Base-by-base conservation (phyloP, 1,140 invertebrate genomes). In the Elymnias hypermnestra region DNA sequence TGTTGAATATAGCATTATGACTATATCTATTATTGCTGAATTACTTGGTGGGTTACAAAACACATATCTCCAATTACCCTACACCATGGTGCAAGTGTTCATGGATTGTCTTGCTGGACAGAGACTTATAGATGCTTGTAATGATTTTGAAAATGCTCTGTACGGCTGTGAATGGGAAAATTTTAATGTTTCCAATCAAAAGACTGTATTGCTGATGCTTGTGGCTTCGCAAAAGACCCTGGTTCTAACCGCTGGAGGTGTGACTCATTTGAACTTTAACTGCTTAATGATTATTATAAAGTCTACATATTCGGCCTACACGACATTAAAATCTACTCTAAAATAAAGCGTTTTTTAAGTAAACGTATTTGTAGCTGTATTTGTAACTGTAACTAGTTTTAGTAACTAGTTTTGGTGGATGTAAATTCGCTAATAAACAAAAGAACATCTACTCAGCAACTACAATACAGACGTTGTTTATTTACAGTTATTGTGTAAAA, bases 121-220 rank as follows among this genome's bases (percentile, higher is more conserved):
- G 55, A 58, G 60, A 4, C 37, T 81, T 2, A 62, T 66, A 12
- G 70, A 76, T 26, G 66, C 73, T 0, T 63, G 63, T 38, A 5
- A 46, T 0, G 31, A 25, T 2, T 78, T 78, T 18, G 64, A 74
- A 26, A 59, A 46, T 3, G 56, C 76, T 0, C 59, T 81, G 0
- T 81, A 77, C 22, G 49, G 51, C 18, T 70, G 70, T 10, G 56
- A 64, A 39, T 81, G 76, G 76, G 73, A 81, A 36, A 62, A 65
- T 17, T 78, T 68, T 28, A 41, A 69, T 46, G 45, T 36, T 0
- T 14, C 41, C 0, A 76, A 77, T 23, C 68, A 53, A 57, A 76
- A 56, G 38, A 71, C 57, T 5, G 57, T 78, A 1, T 22, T 62
- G 10, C 19, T 74, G 19, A 64, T 78, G 21, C 33, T 77, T 4